These are phyloP conservation scores for Chromobotia macracanthus DNA, from an alignment of 2,797 vertebrate genomes.

Conservation along the genomic window DNA sequence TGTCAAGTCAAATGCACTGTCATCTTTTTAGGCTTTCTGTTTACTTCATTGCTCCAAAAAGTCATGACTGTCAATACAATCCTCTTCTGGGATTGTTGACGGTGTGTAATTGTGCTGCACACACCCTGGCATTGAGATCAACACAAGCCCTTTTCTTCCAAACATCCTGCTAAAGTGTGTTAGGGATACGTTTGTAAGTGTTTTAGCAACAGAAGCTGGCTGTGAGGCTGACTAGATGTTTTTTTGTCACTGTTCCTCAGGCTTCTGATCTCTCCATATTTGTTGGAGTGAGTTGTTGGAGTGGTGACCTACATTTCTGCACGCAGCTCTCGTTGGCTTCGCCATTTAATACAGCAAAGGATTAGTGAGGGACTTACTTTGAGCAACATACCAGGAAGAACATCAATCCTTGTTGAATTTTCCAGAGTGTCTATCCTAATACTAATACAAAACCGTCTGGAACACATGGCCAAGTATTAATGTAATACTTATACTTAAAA, in stretches of 20 bases:
- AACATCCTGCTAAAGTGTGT: slow-evolving; percentile 14
- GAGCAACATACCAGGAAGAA: slow-evolving; percentile 38
- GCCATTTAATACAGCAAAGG: slow-evolving; percentile 51
- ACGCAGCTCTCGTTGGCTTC: slow-evolving; percentile 50
- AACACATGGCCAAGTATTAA: slow-evolving; percentile 8
- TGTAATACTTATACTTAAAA: slow-evolving; percentile 4
- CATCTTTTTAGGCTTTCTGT: slow-evolving; percentile 20
- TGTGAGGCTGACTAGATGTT: slow-evolving; percentile 35
- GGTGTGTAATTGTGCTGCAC: slow-evolving; percentile 36
- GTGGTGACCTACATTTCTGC: slow-evolving; percentile 67
- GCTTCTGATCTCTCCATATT: slow-evolving; percentile 50
- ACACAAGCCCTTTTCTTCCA: slow-evolving; percentile 4
- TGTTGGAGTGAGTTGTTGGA: slow-evolving; percentile 60
- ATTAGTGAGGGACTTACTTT: slow-evolving; percentile 47
- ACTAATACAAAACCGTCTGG: slow-evolving; percentile 16
- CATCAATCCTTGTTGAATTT: slow-evolving; percentile 40
- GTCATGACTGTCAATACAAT: slow-evolving; percentile 27
- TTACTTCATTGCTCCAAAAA: slow-evolving; percentile 23
- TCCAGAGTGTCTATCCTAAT: slow-evolving; percentile 13
- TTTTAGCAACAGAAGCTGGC: slow-evolving; percentile 36
- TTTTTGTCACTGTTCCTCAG: slow-evolving; percentile 49
- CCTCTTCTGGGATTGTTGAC: slow-evolving; percentile 16
- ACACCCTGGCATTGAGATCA: slow-evolving; percentile 20
- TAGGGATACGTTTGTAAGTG: slow-evolving; percentile 28
- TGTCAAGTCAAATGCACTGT: not conserved